Evolutionary conservation across 2,113 vertebrate genomes (phyloP), one percentile per base, ranked within the genome.

Genomic region (Machaerirhynchus nigripectus): DNA sequence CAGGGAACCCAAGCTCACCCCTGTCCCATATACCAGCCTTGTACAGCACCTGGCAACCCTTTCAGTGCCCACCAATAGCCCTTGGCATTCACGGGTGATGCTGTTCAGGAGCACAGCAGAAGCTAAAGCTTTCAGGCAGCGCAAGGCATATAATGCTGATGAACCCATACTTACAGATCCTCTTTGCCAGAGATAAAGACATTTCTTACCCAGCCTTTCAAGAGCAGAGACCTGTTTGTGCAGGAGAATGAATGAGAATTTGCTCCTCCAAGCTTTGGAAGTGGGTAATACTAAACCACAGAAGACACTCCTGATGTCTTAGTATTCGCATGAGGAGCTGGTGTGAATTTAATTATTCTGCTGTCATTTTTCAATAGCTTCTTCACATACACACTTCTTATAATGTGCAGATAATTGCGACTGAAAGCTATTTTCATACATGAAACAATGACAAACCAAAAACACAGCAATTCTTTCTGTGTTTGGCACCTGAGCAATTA

Each of bases 391-490:
- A 64, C 64, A 57, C 65, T 90, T 68, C 75, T 92, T 89, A 49
- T 23, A 96, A 81, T 13, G 69, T 85, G 61, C 22, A 84, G 89
- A 95, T 85, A 95, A 96, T 91, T 91, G 91, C 86, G 84, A 91
- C 26, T 33, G 65, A 93, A 96, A 93, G 89, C 50, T 44, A 84
- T 95, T 94, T 95, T 84, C 94, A 92, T 94, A 95, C 86, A 94
- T 70, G 91, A 96, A 96, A 96, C 95, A 95, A 84, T 84, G 93
- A 93, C 84, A 95, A 91, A 92, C 57, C 22, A 63, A 90, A 92
- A 87, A 0, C 53, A 39, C 23, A 13, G 49, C 4, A 14, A n/a
- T 39, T 81, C 90, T 95, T 95, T 94, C 68, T 14, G 56, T 44
- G 53, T 75, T 82, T 87, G 88, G 95, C 88, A 89, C 15, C 24